Base-by-base conservation (phyloP, 30 jellyfish, hydroid and myxozoan genomes). In the Cassiopea andromeda region DNA sequence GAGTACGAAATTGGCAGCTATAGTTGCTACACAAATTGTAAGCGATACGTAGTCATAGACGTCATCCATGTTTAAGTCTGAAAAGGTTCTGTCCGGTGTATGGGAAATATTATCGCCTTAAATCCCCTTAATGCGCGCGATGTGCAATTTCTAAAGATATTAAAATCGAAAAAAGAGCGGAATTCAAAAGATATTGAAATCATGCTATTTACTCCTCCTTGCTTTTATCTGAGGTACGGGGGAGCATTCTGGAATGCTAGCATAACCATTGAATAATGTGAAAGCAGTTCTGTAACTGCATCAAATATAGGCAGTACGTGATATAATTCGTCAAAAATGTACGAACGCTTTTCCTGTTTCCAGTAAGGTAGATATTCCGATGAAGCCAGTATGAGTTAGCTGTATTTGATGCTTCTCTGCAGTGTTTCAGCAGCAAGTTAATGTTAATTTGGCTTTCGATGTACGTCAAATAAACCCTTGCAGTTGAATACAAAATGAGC, bases 41-140 rank as follows among this genome's bases (percentile, higher is more conserved):
- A 85, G 60, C 74, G 81, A 54, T 14, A 60, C 60, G 72, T 73
- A 74, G 44, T 73, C 82, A 13, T 18, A 50, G 7, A 46, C 44
- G 7, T 17, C 80, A 58, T 44, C 73, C 93, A 75, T 85, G 73
- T 49, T 78, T 7, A 13, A 64, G 38, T 14, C 10, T 64, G 73
- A 13, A 7, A 64, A 9, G 60, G 57, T 19, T 72, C 38, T 54
- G 64, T 54, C 64, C 7, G 7, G 64, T 3, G 12, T 54, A 10
- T 54, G 64, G 64, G 64, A 27, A 14, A 10, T 8, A 10, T 18
- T 10, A 7, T 67, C 45, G 76, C 76, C 27, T 67, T 67, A 3
- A 5, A 67, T 10, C 54, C 17, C 38, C 49, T 19, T 70, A 4
- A 70, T 27, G 49, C 49, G 18, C 27, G 49, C 38, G 79, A 19